Conservation (phyloP, 2,113 vertebrate genomes). For the Saccopteryx bilineata region DNA sequence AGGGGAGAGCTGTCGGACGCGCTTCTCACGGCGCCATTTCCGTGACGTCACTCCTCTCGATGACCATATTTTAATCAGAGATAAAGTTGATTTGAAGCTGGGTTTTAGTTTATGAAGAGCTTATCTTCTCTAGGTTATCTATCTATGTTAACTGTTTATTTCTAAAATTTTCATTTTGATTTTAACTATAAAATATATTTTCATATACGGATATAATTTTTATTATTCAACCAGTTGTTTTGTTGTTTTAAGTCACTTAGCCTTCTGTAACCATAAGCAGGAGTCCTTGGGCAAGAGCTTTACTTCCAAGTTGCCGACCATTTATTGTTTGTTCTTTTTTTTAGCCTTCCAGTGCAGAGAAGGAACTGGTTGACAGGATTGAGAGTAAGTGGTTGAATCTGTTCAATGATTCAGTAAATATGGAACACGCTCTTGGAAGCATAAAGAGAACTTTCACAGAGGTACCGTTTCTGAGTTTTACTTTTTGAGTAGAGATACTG, state of each 20-base stretch:
- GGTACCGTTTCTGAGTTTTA: slow-evolving; percentile 85
- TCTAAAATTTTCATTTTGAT: neutral
- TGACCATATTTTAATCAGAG: neutral
- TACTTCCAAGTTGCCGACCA: neutral
- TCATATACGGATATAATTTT: neutral
- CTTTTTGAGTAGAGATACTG: neutral
- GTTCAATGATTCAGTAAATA: slow-evolving; percentile 88
- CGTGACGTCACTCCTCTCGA: no score
- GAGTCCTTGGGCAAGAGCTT: neutral
- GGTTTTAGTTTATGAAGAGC: neutral
- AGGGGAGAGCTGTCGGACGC: no score
- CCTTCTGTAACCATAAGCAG: neutral
- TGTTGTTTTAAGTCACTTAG: neutral
- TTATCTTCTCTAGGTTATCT: neutral
- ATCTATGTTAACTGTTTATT: neutral
- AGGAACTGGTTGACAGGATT: slow-evolving; percentile 85
- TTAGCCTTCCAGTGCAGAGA: slow-evolving; percentile 91
- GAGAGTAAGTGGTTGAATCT: slow-evolving; percentile 90
- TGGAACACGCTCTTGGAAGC: slow-evolving; percentile 90
- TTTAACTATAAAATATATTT: slow-evolving; percentile 3
- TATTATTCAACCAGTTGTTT: neutral
- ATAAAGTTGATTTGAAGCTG: neutral
- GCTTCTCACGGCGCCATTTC: no score
- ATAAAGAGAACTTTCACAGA: slow-evolving; percentile 93
- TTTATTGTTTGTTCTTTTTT: neutral